Evolutionary conservation across 2,888 invertebrate species (phyloP).

Genomic region (Bembecia ichneumoniformis): DNA sequence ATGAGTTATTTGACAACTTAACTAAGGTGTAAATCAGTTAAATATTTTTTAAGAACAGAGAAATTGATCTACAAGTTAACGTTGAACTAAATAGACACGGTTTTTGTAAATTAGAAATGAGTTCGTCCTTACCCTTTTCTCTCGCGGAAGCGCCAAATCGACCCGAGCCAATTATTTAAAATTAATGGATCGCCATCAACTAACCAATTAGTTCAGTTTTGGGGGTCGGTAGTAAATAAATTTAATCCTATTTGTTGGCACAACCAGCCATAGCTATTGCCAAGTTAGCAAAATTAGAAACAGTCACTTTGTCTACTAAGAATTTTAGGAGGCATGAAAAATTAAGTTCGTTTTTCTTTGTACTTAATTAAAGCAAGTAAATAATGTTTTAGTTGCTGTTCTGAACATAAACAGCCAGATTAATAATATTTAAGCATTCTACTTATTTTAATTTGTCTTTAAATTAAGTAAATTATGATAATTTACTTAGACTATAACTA

Average conservation of each 20-base stretch:
- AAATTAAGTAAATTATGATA: no score
- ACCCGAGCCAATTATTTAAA: conserved; percentile 17
- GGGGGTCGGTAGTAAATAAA: conserved; percentile 14
- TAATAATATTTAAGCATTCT: not conserved
- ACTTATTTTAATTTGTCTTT: no score
- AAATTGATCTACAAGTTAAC: not conserved
- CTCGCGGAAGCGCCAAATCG: not conserved
- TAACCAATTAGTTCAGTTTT: conserved; percentile 23
- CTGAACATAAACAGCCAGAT: not conserved
- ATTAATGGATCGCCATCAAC: conserved; percentile 22
- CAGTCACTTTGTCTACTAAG: conserved; percentile 9
- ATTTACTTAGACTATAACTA: no score
- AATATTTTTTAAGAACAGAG: no score
- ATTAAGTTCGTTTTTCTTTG: conserved; percentile 6
- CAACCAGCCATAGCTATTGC: conserved; percentile 13
- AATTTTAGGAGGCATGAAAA: conserved; percentile 10
- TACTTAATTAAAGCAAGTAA: conserved; percentile 3
- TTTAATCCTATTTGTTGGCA: conserved; percentile 16
- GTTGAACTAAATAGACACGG: not conserved
- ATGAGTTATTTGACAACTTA: no score
- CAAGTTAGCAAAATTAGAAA: conserved; percentile 13
- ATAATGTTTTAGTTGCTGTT: conserved; percentile 2
- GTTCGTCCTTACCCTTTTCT: not conserved
- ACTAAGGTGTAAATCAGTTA: no score
- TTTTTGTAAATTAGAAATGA: not conserved